Percentiles rank a stretch among this genome's conserved stretches.
These are phyloP conservation scores for Dipodomys stephensi DNA, from an alignment of 2,113 vertebrate species.

Conservation along the genomic window DNA sequence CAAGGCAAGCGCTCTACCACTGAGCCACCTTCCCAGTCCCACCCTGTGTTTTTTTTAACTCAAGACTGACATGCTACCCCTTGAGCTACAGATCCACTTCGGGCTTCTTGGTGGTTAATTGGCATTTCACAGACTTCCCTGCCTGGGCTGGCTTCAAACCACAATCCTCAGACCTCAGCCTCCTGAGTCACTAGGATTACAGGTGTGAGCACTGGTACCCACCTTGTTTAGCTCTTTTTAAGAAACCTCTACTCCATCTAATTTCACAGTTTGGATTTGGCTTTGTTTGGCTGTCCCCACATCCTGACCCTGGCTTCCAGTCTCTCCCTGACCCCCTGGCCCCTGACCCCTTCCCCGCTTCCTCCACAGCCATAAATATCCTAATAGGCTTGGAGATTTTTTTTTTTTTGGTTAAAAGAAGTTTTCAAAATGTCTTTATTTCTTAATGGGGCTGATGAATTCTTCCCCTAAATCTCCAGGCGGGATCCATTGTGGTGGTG, in stretches of 20 bases:
- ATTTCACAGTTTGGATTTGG: neutral
- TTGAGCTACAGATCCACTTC: too few relatives aligned
- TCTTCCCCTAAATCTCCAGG: conserved; percentile 1
- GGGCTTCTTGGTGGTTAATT: too few relatives aligned
- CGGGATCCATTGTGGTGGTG: neutral
- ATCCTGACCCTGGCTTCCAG: neutral
- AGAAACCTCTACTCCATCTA: neutral
- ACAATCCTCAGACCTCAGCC: too few relatives aligned
- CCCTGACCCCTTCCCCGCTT: too few relatives aligned
- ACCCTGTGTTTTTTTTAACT: too few relatives aligned
- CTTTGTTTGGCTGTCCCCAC: neutral
- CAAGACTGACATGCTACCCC: too few relatives aligned
- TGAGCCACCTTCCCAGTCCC: too few relatives aligned
- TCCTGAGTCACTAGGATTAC: too few relatives aligned
- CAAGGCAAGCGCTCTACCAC: too few relatives aligned
- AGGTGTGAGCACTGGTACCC: too few relatives aligned
- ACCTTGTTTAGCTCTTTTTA: neutral
- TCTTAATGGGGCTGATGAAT: conserved; percentile 18
- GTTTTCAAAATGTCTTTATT: conserved; percentile 61
- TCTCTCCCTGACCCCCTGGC: neutral
- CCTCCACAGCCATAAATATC: conserved; percentile 15
- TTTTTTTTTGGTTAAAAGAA: neutral
- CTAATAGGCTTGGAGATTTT: neutral
- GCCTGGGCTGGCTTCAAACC: too few relatives aligned
- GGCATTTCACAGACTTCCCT: too few relatives aligned